These are phyloP conservation scores for Bryconaethiops microstoma DNA, from an alignment of 2,797 vertebrate species.

Conservation along the genomic window DNA sequence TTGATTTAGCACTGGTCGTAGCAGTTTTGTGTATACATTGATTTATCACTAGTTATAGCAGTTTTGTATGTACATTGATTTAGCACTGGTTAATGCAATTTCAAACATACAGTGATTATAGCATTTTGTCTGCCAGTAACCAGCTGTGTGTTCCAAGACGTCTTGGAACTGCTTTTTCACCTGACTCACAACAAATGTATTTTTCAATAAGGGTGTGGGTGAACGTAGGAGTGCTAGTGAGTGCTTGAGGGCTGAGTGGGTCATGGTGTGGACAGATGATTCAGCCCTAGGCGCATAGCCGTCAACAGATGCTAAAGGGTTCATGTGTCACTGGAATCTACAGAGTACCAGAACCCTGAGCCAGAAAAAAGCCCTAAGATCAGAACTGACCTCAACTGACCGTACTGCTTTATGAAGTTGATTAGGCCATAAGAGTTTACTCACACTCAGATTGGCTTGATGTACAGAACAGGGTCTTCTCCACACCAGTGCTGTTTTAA, in stretches of 20 bases:
- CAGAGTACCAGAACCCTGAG: neutral
- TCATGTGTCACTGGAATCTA: neutral
- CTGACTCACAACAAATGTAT: neutral
- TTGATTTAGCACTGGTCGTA: no score
- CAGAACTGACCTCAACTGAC: neutral
- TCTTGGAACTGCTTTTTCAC: neutral
- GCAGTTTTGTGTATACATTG: no score
- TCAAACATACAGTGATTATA: no score
- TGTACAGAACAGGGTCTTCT: neutral
- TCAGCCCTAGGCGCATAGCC: neutral
- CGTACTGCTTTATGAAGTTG: neutral
- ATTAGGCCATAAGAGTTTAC: neutral
- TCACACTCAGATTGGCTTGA: neutral
- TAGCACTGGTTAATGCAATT: no score
- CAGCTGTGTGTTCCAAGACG: no score
- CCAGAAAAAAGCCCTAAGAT: neutral
- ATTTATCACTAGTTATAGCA: no score
- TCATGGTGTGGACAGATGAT: slow-evolving; percentile 20
- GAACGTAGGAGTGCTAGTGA: neutral
- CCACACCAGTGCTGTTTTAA: neutral
- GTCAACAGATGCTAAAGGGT: neutral
- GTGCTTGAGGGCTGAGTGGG: slow-evolving; percentile 6
- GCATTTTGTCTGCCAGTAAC: no score
- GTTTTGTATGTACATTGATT: no score
- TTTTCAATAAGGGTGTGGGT: neutral